These are phyloP conservation scores for Pegoplata infirma DNA, from an alignment of 2,888 invertebrate genomes.

Conservation along the genomic window DNA sequence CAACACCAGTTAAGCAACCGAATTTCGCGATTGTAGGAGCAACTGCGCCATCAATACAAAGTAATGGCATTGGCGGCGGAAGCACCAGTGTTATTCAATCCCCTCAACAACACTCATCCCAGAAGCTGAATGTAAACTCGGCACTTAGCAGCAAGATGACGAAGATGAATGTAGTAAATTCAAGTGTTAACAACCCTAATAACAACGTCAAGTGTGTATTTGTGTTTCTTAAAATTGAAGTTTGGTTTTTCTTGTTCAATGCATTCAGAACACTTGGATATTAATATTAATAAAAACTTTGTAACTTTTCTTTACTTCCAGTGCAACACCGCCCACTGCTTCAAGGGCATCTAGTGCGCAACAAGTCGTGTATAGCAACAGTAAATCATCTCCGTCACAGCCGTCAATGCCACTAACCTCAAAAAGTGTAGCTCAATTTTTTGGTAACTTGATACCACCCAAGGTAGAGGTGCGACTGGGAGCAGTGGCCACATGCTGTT, in stretches of 20 bases:
- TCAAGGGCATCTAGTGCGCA: constrained; percentile 66
- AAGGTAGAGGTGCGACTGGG: constrained; percentile 76
- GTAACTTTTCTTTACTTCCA: too few species aligned
- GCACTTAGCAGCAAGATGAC: constrained; percentile 73
- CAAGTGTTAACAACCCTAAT: constrained; percentile 65
- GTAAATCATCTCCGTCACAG: constrained; percentile 64
- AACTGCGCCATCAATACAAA: constrained; percentile 58
- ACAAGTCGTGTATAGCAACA: constrained; percentile 28
- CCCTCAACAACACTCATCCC: too few species aligned
- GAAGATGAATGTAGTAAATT: constrained; percentile 73
- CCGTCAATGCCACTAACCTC: constrained; percentile 44
- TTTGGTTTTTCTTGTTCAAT: too few species aligned
- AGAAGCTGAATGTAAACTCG: constrained; percentile 65
- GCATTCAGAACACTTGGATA: too few species aligned
- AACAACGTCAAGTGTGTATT: constrained; percentile 13
- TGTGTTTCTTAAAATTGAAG: too few species aligned
- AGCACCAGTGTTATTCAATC: background rate
- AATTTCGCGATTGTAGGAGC: constrained; percentile 72
- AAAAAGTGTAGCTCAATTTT: constrained; percentile 73
- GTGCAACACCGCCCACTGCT: constrained; percentile 69
- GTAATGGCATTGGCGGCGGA: constrained; percentile 1
- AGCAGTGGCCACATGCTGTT: constrained; percentile 41
- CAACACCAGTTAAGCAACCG: constrained; percentile 76
- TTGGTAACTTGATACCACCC: constrained; percentile 77
- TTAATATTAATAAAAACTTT: too few species aligned